phyloP scores from a whole-genome alignment of 2,888 invertebrate species.

The Cheilosia pagana region DNA sequence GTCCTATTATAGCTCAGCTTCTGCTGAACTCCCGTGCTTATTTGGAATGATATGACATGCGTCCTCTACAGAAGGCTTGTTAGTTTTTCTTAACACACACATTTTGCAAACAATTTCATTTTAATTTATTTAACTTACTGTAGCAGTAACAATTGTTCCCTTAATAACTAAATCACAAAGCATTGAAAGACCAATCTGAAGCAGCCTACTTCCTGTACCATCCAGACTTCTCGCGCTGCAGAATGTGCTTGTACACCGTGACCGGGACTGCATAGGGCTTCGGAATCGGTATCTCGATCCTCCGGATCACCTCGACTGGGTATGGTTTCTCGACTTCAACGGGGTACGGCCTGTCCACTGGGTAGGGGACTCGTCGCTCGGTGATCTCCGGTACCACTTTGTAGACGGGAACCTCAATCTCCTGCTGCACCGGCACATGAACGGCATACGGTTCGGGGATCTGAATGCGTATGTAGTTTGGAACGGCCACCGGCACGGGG shows the following conservation, averaged over 20 bases:
- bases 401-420: conserved; percentile 89
- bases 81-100: too few species aligned
- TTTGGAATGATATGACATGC: too few species aligned
- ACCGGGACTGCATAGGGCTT: conserved; percentile 90
- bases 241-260: conserved; percentile 89
- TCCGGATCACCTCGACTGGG: conserved; percentile 90
- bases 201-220: conserved; percentile 34
- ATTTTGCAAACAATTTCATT: too few species aligned
- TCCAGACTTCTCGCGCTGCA: conserved; percentile 84
- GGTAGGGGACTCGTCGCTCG: conserved; percentile 89
- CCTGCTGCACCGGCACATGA: conserved; percentile 88
- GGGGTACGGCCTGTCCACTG: conserved; percentile 87
- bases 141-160: neutral
- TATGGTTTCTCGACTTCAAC: conserved; percentile 90
- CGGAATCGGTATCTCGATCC: conserved; percentile 88
- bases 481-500: conserved; percentile 89
- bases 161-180: conserved; percentile 67
- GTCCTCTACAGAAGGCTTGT: too few species aligned
- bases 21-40: too few species aligned
- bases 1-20: too few species aligned
- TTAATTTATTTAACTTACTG: conserved; percentile 10
- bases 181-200: conserved; percentile 16
- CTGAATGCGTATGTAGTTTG: conserved; percentile 86
- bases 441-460: conserved; percentile 91
- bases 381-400: conserved; percentile 89